Evolutionary conservation across 2,797 vertebrate species (phyloP), one percentile per base, ranked within the genome.

Genomic region (Callimico goeldii): DNA sequence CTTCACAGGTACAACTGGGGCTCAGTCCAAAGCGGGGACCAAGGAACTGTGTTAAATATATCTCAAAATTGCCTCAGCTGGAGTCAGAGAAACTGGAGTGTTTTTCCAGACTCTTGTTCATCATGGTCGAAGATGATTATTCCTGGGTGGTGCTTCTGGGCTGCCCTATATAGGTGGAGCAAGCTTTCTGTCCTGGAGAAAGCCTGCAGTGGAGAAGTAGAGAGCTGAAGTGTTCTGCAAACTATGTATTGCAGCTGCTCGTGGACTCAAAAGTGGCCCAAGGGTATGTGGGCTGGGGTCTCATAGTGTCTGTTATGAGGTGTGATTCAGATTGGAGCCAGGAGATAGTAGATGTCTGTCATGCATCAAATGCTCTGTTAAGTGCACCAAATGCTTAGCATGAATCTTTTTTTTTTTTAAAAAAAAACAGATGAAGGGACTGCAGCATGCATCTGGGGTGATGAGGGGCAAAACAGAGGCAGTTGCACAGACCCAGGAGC

Each of bases 281-380:
- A 57, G 22, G 5, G 12, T 22, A 0, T 12, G 26, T 39, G 61
- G 39, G 48, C 39, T 17, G 7, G 39, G 50, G 26, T 70, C 9
- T 67, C 15, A 0, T 4, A 22, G 48, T 36, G 46, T 48, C 22
- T 46, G 13, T 55, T 10, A 24, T 1, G 20, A 6, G 48, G 24
- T 10, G 0, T 4, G 50, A 73, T 28, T 50, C 33, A 11, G 20
- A 39, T 10, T 36, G 55, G 33, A 73, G 61, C 1, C 0, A 3
- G 15, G 48, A 84, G 70, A 17, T 0, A 26, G 58, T 17, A 50
- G 61, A 33, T 73, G 20, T 15, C n/a, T 9, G 82, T 8, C 26
- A 12, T 41, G 6, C 43, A 33, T 30, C 57, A 11, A 26, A 58
- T 58, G 12, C 15, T 24, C 70, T 88, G 7, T 57, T 46, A 73